phyloP scores from a whole-genome alignment of 2,113 vertebrate genomes.

The Tyrannus savana region DNA sequence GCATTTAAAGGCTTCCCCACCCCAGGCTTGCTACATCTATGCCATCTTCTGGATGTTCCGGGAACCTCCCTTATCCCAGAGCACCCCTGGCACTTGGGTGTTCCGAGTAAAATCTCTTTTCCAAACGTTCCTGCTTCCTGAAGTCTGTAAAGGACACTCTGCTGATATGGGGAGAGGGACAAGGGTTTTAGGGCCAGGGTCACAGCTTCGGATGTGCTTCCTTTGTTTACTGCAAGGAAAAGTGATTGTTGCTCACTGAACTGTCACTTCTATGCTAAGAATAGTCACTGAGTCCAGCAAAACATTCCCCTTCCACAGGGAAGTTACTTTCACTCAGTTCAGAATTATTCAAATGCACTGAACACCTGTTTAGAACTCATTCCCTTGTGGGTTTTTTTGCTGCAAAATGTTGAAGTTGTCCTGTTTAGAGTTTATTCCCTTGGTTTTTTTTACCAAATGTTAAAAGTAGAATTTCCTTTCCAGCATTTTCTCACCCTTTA shows the following conservation, averaged over 20 bases:
- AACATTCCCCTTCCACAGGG: background rate
- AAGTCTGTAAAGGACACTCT: background rate
- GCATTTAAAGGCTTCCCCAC: background rate
- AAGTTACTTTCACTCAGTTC: background rate
- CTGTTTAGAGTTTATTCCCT: background rate
- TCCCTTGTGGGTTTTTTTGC: background rate
- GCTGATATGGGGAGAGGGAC: background rate
- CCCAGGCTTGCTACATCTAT: background rate
- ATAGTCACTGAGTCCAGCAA: background rate
- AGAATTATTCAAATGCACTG: background rate
- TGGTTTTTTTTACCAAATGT: background rate
- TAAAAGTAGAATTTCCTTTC: background rate
- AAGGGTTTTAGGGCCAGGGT: background rate
- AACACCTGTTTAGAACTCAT: background rate
- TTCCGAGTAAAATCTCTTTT: background rate
- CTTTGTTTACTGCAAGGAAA: background rate
- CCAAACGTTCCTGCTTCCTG: background rate
- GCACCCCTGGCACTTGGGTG: background rate
- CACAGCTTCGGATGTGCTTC: background rate
- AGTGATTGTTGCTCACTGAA: background rate
- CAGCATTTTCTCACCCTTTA: background rate
- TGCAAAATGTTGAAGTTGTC: background rate
- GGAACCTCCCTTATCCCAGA: background rate
- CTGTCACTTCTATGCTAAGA: background rate
- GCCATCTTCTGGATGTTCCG: conserved; percentile 64